phyloP scores from a whole-genome alignment of 2,113 vertebrate species.

The Psilopogon haemacephalus region DNA sequence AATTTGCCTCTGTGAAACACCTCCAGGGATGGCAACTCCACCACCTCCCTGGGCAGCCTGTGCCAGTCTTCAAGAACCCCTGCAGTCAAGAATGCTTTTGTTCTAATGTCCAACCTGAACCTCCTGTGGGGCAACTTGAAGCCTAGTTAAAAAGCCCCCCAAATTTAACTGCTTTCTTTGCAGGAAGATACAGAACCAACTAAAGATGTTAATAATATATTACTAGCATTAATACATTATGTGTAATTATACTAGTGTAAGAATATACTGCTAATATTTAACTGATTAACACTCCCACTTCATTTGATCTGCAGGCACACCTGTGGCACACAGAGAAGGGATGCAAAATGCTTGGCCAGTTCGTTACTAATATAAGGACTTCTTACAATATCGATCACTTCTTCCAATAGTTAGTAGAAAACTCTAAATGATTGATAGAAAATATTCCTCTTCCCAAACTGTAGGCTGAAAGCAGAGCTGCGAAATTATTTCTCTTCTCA shows the following conservation, averaged over 20 bases:
- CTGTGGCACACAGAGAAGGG: neutral
- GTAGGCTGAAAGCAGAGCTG: neutral
- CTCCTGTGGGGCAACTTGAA: too few relatives aligned
- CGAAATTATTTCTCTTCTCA: neutral
- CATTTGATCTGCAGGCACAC: neutral
- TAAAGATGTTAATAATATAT: neutral
- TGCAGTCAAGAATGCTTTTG: too few relatives aligned
- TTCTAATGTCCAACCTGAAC: too few relatives aligned
- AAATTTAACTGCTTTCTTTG: neutral
- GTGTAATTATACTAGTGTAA: too few relatives aligned
- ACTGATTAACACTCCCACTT: neutral
- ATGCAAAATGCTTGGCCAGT: neutral
- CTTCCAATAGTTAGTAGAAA: neutral
- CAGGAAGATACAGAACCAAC: neutral
- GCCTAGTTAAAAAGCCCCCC: too few relatives aligned
- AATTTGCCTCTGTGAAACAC: too few relatives aligned
- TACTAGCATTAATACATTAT: too few relatives aligned
- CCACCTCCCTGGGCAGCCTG: too few relatives aligned
- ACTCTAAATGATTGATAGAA: neutral
- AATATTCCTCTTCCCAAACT: neutral
- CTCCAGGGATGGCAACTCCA: too few relatives aligned
- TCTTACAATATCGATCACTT: neutral
- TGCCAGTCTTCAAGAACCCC: too few relatives aligned
- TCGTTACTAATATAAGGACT: neutral
- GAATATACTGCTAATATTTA: neutral